Percentiles rank a stretch among this genome's conserved stretches.
phyloP scores from a whole-genome alignment of 2,888 invertebrate genomes.

The Unio pictorum region DNA sequence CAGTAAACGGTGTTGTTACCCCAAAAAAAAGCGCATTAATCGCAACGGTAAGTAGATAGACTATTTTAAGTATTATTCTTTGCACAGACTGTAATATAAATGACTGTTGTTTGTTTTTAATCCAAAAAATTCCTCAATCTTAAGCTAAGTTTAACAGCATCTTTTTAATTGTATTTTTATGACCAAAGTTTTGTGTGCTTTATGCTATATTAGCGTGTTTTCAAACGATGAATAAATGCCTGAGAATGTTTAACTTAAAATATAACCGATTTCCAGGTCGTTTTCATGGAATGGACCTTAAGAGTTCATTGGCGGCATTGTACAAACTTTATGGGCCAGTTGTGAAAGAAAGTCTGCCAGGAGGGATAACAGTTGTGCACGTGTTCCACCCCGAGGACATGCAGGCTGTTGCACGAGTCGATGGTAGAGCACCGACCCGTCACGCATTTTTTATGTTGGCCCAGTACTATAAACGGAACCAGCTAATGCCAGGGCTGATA shows the following conservation, averaged over 20 bases:
- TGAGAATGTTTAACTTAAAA: neutral
- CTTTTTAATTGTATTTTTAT: no score
- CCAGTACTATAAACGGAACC: conserved; percentile 28
- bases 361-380: conserved; percentile 63
- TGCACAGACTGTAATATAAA: no score
- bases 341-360: conserved; percentile 63
- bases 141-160: no score
- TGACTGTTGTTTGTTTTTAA: no score
- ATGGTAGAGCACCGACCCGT: conserved; percentile 45
- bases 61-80: no score
- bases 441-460: conserved; percentile 35
- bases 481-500: conserved; percentile 31
- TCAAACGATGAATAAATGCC: no score
- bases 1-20: no score
- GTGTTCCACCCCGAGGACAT: conserved; percentile 56
- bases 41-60: no score
- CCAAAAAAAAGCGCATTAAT: no score
- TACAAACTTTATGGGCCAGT: conserved; percentile 41
- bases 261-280: conserved; percentile 17
- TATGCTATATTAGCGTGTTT: no score
- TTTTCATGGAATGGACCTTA: conserved; percentile 19
- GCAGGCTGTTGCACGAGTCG: conserved; percentile 43
- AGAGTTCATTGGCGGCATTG: conserved; percentile 14
- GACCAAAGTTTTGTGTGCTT: no score
- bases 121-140: no score